Percentiles rank a stretch among this genome's conserved stretches.
phyloP scores from a whole-genome alignment of 2,888 invertebrate species.

The Agrochola lota region DNA sequence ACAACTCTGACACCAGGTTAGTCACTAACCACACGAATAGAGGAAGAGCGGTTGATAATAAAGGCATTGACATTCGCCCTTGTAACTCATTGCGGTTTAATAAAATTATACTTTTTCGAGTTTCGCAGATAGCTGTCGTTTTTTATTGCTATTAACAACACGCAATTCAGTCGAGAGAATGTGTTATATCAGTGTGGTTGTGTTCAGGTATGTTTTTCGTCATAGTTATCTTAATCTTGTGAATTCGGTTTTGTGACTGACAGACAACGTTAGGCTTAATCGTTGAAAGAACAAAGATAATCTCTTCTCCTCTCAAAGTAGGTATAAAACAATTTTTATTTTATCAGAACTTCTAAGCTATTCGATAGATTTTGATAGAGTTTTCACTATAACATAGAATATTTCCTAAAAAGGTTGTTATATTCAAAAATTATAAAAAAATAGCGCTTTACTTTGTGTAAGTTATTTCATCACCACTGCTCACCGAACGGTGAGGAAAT shows the following conservation, averaged over 20 bases:
- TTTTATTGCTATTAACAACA: not conserved
- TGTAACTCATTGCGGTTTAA: not conserved
- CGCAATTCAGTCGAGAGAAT: slow-evolving; percentile 29
- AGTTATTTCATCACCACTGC: too few relatives aligned
- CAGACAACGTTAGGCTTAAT: not conserved
- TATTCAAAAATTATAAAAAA: too few relatives aligned
- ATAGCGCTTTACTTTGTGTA: too few relatives aligned
- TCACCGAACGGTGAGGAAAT: too few relatives aligned
- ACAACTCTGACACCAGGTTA: too few relatives aligned
- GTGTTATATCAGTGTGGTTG: slow-evolving; percentile 14
- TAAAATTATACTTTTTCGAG: not conserved
- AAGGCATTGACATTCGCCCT: not conserved
- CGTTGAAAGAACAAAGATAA: not conserved
- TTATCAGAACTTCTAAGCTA: not conserved
- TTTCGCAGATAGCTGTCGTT: not conserved
- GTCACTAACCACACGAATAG: too few relatives aligned
- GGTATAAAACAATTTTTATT: too few relatives aligned
- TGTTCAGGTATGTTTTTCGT: slow-evolving; percentile 31
- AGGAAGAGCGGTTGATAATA: too few relatives aligned
- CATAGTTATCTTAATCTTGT: not conserved
- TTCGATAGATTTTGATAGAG: not conserved
- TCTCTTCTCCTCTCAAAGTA: not conserved
- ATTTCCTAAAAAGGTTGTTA: too few relatives aligned
- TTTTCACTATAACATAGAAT: too few relatives aligned
- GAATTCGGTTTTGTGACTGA: not conserved